Conservation (phyloP, 2,797 vertebrate species). For the Orestias chungarensis region DNA sequence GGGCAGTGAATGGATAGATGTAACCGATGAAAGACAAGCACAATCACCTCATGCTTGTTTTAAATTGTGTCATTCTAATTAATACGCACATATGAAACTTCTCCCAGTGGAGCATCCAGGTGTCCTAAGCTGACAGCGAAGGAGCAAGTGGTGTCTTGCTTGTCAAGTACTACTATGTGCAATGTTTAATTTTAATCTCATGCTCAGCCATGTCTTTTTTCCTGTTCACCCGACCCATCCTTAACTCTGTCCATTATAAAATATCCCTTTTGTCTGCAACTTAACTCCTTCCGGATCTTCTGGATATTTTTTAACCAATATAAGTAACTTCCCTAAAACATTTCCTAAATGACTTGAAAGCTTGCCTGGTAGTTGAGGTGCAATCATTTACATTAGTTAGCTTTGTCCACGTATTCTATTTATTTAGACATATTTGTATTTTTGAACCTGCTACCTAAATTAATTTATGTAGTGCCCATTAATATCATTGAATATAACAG, state of each 20-base stretch:
- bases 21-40: slow-evolving; percentile 28
- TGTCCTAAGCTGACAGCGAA: slow-evolving; percentile 7
- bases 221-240: slow-evolving; percentile 7
- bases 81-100: slow-evolving; percentile 40
- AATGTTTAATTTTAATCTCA: slow-evolving; percentile 56
- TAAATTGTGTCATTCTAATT: slow-evolving; percentile 69
- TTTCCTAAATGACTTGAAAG: slow-evolving; percentile 39
- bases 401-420: slow-evolving; percentile 35
- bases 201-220: slow-evolving; percentile 38
- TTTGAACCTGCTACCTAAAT: slow-evolving; percentile 41
- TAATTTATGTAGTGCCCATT: neutral
- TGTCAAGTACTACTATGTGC: slow-evolving; percentile 53
- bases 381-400: slow-evolving; percentile 28
- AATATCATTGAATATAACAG: neutral
- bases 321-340: slow-evolving; percentile 23
- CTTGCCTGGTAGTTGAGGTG: slow-evolving; percentile 24
- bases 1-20: slow-evolving; percentile 26
- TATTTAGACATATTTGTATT: slow-evolving; percentile 38
- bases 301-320: slow-evolving; percentile 29
- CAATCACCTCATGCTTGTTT: slow-evolving; percentile 59
- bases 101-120: slow-evolving; percentile 39
- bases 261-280: slow-evolving; percentile 32
- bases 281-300: slow-evolving; percentile 48
- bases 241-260: slow-evolving; percentile 36
- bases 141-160: slow-evolving; percentile 40